Evolutionary conservation across 2,797 vertebrate species (phyloP), one percentile per base, ranked within the genome.

Genomic region (Onychomys arenicola): DNA sequence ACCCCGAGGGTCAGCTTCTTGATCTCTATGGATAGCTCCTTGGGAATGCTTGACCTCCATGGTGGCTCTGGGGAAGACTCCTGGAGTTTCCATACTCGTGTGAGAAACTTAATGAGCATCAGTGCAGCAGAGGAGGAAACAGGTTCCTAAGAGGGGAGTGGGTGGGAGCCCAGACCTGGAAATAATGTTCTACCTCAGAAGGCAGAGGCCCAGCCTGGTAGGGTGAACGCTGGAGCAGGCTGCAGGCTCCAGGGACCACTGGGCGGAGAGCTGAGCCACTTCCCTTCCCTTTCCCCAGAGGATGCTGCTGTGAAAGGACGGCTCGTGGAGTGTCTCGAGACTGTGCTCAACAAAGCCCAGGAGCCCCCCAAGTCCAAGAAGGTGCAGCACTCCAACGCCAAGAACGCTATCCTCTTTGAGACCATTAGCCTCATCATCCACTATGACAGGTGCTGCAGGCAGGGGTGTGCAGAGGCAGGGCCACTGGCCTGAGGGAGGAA

Each of bases 311-410:
- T 98, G 95, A 98, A 98, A 96, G 98, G 98, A 14, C 97, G 98
- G 49, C 97, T 98, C 73, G 98, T 98, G 7, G 98, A 98, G 69
- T 98, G 97, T 59, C 94, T 98, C 73, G 98, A 98, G 96, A 98
- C 98, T 0, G 98, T 98, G 84, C 97, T 98, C 61, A 98, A 98
- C 97, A 98, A 98, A 92, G 98, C 98, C 21, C 98, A 98, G 93
- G 98, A 98, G 81, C 98, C 98, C 0, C 98, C 98, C 67, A 98
- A 98, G 95, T 98, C 98, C 90, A 98, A 98, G 97, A 98, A 98
- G 95, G 98, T 98, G 49, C 98, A 98, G 89, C 98, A 98, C 93
- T 98, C 98, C 80, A 98, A 98, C 0, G 98, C 98, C 75, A 98
- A 98, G 97, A 98, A 98, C 0, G 98, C 98, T 12, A 97, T 98